Percentiles rank a stretch among this genome's conserved stretches.
These are phyloP conservation scores for Lithobates pipiens DNA, from an alignment of 2,797 vertebrate species.

Conservation along the genomic window DNA sequence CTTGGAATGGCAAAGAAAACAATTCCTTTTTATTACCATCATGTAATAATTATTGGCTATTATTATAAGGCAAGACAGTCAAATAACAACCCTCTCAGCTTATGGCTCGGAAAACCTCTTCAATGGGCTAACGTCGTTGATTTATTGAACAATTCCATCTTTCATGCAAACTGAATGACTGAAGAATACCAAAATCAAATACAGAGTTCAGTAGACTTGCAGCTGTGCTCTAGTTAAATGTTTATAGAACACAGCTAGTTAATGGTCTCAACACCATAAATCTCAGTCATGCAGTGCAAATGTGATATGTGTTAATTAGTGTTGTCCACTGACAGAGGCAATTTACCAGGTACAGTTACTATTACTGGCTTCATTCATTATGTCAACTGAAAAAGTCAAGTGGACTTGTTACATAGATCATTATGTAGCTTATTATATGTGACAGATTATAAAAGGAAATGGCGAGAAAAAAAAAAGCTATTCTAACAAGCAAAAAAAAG, in stretches of 20 bases:
- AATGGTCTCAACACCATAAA: conserved; percentile 21
- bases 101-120: too few relatives aligned
- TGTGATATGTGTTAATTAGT: conserved; percentile 32
- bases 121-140: too few relatives aligned
- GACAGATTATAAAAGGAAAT: too few relatives aligned
- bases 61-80: too few relatives aligned
- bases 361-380: conserved; percentile 12
- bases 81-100: too few relatives aligned
- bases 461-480: too few relatives aligned
- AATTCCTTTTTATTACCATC: too few relatives aligned
- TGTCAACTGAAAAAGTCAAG: conserved; percentile 5
- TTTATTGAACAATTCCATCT: background rate
- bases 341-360: conserved; percentile 8
- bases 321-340: conserved; percentile 26
- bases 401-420: conserved; percentile 6
- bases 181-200: background rate
- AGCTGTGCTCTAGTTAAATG: background rate
- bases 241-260: conserved; percentile 34
- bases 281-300: conserved; percentile 12
- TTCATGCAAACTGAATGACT: background rate
- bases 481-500: too few relatives aligned
- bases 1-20: too few relatives aligned
- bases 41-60: too few relatives aligned
- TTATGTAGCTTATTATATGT: background rate
- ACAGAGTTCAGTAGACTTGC: background rate